Evolutionary conservation across 1,140 invertebrate species (phyloP), one percentile per base, ranked within the genome.

Genomic region (Drosophila parvula): DNA sequence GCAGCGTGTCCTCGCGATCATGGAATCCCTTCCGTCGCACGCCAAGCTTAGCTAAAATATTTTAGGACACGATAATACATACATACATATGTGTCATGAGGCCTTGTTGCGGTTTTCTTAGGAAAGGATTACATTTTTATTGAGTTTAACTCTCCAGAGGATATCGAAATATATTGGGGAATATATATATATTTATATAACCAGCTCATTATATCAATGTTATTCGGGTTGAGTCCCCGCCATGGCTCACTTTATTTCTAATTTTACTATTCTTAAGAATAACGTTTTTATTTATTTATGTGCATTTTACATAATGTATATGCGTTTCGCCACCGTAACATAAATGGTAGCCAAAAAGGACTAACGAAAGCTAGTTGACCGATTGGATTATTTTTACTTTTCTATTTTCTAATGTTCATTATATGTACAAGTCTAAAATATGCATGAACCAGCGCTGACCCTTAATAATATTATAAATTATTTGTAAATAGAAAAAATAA

Each of bases 21-120:
- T 92, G 91, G 91, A 92, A 92, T 90, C 91, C 90, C 28, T 92
- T 92, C 61, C 73, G 91, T 32, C 90, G 91, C 30, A 90, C 91
- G 12, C 88, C 90, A 12, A 92, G 91, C 69, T 63, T 92, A 53
- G 91, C 91, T 8, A 92, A 92, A 61, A 91, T 92, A 28, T 92
- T 92, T 55, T 92, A 61, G 65, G 53, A 38, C 34, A 9, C n/a
- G 14, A 40, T 6, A 38, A n/a, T 32, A n/a, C 27, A 50, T 6
- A 48, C 48, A 4, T 30, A 34, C n/a, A 12, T 16, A 34, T 32
- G 50, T 34, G 30, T 51, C 48, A 51, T 51, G n/a, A 22, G 50
- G 32, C 50, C 50, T 36, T 36, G 0, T 18, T 22, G 34, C 32
- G 12, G 7, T 53, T 36, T 22, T 22, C 32, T 36, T 53, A 34